Evolutionary conservation across 2,797 vertebrate species (phyloP), one percentile per base, ranked within the genome.

Genomic region (Eospalax fontanierii): DNA sequence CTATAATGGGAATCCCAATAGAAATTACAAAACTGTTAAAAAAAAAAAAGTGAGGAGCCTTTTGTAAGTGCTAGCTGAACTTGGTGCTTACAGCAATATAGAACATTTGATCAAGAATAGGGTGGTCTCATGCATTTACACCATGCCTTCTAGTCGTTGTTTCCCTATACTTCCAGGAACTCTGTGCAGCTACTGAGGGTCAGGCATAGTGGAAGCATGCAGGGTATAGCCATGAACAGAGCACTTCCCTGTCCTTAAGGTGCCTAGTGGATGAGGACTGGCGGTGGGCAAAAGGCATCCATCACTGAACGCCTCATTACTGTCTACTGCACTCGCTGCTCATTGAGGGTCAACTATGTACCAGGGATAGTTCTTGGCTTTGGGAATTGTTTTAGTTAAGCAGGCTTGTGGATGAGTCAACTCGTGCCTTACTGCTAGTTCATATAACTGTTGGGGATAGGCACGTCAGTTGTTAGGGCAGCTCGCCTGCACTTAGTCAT

Each of bases 401-500:
- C 30, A 85, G 57, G 35, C 40, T 87, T 38, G 73, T 11, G 12
- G 30, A 83, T 87, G 87, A 97, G 80, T 95, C 73, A 81, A 82
- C 50, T 30, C 9, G 6, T 85, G 83, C 86, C 61, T 87, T 80
- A 38, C 65, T 94, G 95, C 68, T 97, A 61, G 18, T 84, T 82
- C 74, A 46, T 26, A 4, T 85, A 88, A 70, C 81, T 87, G 46
- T 96, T 46, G 63, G 57, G 38, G 59, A 70, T 59, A 71, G 86
- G 33, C 66, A 83, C 89, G 83, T 83, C 80, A 68, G 76, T 85
- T 79, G 68, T 75, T 92, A 40, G 70, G 35, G 59, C 75, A 93
- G 82, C 89, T 87, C 89, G 89, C 65, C n/a, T 33, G 59, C 28
- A 80, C 54, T 61, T 93, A 89, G 86, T 93, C 24, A 84, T 63